These are phyloP conservation scores for Drosophila pullipes DNA, from an alignment of 2,888 invertebrate genomes.

Conservation along the genomic window DNA sequence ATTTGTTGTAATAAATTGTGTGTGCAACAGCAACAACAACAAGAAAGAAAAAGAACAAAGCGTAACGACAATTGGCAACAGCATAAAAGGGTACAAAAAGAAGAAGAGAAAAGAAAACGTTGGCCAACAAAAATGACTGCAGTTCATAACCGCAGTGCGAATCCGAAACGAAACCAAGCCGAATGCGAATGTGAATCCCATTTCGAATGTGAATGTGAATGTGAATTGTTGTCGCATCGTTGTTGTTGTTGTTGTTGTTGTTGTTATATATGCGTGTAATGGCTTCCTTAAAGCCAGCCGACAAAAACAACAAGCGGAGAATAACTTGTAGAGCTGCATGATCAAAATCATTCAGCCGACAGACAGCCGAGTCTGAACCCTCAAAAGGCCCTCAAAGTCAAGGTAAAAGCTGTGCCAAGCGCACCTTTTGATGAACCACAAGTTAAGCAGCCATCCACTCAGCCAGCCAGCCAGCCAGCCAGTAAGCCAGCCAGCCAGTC, in stretches of 20 bases:
- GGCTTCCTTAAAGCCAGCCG: slow-evolving; percentile 76
- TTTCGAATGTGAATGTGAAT: slow-evolving; percentile 53
- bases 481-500: slow-evolving; percentile 2
- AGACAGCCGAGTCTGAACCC: slow-evolving; percentile 17
- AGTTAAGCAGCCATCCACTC: slow-evolving; percentile 7
- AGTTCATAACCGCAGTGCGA: slow-evolving; percentile 65
- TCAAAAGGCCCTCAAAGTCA: slow-evolving; percentile 46
- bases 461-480: slow-evolving; percentile 14
- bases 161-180: slow-evolving; percentile 14
- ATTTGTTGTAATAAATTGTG: slow-evolving; percentile 82
- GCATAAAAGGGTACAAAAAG: slow-evolving; percentile 26
- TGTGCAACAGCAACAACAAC: slow-evolving; percentile 42
- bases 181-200: slow-evolving; percentile 35
- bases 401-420: slow-evolving; percentile 38
- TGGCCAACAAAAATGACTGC: slow-evolving; percentile 66
- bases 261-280: slow-evolving; percentile 76
- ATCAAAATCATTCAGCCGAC: slow-evolving; percentile 76
- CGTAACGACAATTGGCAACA: slow-evolving; percentile 54
- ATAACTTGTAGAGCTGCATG: slow-evolving; percentile 51
- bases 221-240: slow-evolving; percentile 51
- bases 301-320: slow-evolving; percentile 34
- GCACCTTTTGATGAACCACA: slow-evolving; percentile 50
- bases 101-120: slow-evolving; percentile 10
- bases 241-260: slow-evolving; percentile 20
- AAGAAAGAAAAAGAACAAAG: slow-evolving; percentile 52